Evolutionary conservation across 1,140 invertebrate species (phyloP), one percentile per base, ranked within the genome.

Genomic region (Bombyx mandarina): DNA sequence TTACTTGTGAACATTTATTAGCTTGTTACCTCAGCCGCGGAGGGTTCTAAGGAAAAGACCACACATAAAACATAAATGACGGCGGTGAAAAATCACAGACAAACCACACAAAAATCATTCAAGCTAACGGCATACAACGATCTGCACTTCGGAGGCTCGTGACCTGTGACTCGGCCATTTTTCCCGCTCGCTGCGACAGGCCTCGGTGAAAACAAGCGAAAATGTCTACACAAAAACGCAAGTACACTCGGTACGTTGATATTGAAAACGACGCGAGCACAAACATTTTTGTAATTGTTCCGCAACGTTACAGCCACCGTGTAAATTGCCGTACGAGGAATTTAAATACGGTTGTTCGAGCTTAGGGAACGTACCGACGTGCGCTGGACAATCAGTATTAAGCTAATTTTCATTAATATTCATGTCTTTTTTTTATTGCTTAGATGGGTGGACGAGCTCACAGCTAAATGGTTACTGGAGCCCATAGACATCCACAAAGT

Each of bases 101-200:
- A 71, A 71, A 69, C 66, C 71, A 62, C 61, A 66, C 58, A 62
- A 62, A 62, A 71, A 71, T 76, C 69, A 71, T 67, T 75, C 71
- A 73, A 71, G 71, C 71, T 71, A 75, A 75, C 68, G 65, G 66
- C 64, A 65, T 71, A 75, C 69, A 75, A 61, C 69, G 71, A 65
- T 75, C 66, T 67, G 68, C 73, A 75, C 73, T 74, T 58, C 57
- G 54, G 57, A 8, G 43, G 60, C 67, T 66, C 68, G 63, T 68
- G 70, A 71, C 73, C 66, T 68, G 62, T 67, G 62, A 71, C 65
- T 64, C 56, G 57, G 44, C 59, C 61, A 69, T 69, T 72, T 72
- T 66, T 69, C 59, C 60, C 51, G 51, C 45, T 45, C 50, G 57
- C 45, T 50, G 47, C 60, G 54, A 61, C 59, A 58, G 56, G 51